A percentile compares a stretch with the other conserved stretches of the same genome.
Conservation (phyloP, 2,113 vertebrate species). For the Ellobius talpinus region DNA sequence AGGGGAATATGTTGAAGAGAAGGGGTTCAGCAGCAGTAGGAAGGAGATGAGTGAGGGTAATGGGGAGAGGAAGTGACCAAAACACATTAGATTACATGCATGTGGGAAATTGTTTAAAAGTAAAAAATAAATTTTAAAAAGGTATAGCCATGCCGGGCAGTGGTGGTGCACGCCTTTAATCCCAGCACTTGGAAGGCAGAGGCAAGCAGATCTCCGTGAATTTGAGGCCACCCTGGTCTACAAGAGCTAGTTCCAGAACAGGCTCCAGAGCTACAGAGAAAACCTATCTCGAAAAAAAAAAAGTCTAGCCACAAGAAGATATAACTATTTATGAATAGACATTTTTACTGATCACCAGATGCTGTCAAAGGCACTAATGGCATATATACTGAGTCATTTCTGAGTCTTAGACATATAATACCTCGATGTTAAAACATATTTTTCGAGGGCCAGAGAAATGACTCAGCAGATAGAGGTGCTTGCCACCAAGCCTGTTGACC, state of each 20-base stretch:
- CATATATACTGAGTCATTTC: constrained; percentile 63
- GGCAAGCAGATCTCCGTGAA: too few relatives aligned
- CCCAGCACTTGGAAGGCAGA: too few relatives aligned
- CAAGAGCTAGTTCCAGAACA: too few relatives aligned
- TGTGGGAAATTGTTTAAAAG: too few relatives aligned
- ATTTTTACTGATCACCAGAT: constrained; percentile 66
- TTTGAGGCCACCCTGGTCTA: too few relatives aligned
- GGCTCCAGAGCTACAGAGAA: too few relatives aligned
- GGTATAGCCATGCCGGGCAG: too few relatives aligned
- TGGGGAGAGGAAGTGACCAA: too few relatives aligned
- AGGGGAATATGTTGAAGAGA: not conserved
- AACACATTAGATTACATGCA: too few relatives aligned
- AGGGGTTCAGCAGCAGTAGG: not conserved
- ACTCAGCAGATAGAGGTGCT: not conserved
- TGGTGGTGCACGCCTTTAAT: too few relatives aligned
- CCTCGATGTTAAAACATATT: not conserved
- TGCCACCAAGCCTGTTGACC: not conserved
- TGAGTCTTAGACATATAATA: not conserved
- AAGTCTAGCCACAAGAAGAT: constrained; percentile 11
- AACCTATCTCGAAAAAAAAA: too few relatives aligned
- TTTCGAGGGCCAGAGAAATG: not conserved
- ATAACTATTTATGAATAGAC: constrained; percentile 56
- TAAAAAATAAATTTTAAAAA: too few relatives aligned
- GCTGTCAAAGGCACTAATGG: constrained; percentile 22
- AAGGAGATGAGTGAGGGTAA: not conserved